phyloP scores from a whole-genome alignment of 2,113 vertebrate genomes.

The Lanius collurio region DNA sequence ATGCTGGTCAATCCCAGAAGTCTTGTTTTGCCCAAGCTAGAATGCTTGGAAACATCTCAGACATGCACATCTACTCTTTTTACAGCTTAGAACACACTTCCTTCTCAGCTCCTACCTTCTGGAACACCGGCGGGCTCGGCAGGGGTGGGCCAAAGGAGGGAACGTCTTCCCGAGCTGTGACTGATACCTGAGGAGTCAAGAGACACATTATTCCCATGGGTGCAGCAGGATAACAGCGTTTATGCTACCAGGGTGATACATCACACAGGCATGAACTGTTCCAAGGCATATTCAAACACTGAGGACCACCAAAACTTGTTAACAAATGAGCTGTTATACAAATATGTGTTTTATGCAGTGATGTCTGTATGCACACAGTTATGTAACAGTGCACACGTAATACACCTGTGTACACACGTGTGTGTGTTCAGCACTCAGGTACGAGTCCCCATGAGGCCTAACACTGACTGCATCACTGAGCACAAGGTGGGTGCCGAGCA shows the following conservation, averaged over 20 bases:
- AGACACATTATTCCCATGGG: fast-evolving
- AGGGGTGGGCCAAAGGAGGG: slow-evolving; percentile 88
- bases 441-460: fast-evolving
- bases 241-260: too few species aligned
- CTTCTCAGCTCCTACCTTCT: slow-evolving; percentile 76
- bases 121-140: slow-evolving; percentile 86
- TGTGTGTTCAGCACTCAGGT: background rate
- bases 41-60: fast-evolving
- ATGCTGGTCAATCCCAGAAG: fast-evolving
- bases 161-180: slow-evolving; percentile 92
- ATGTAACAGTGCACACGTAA: fast-evolving
- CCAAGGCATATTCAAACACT: background rate
- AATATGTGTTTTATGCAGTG: fast-evolving
- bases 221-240: background rate
- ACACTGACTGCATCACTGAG: background rate
- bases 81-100: too few species aligned
- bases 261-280: background rate
- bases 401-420: fast-evolving
- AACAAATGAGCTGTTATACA: background rate
- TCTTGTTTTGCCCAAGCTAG: background rate
- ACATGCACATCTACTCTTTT: fast-evolving
- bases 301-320: background rate
- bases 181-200: slow-evolving; percentile 80
- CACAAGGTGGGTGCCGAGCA: background rate
- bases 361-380: background rate